Conservation (phyloP, 2,888 invertebrate species). For the Biston betularia region DNA sequence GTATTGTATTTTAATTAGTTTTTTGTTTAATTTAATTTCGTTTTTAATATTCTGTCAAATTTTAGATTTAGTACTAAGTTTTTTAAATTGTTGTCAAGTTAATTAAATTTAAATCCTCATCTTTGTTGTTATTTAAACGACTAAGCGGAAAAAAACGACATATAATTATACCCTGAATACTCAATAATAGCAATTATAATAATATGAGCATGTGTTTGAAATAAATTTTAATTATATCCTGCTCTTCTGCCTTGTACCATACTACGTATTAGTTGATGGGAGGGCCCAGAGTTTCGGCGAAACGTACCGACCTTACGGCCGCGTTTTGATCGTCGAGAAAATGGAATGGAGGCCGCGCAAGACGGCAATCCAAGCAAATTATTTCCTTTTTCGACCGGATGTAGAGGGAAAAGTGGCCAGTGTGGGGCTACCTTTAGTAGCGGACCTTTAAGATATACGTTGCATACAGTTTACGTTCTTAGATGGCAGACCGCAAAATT, state of each 20-base stretch:
- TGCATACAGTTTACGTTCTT: constrained; percentile 4
- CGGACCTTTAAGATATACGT: constrained; percentile 7
- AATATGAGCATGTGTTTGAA: no score
- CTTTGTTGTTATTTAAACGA: no score
- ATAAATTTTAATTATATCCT: no score
- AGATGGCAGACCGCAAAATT: background rate
- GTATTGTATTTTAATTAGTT: no score
- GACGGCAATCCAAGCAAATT: constrained; percentile 31
- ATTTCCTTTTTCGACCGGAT: constrained; percentile 23
- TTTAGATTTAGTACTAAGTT: no score
- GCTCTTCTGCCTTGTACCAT: constrained; percentile 47
- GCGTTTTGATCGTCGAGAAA: constrained; percentile 67
- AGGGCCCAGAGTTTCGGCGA: constrained; percentile 68
- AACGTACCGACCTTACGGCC: constrained; percentile 70
- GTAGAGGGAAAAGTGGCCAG: constrained; percentile 18
- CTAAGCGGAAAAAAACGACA: no score
- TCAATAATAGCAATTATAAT: no score
- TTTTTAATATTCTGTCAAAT: no score
- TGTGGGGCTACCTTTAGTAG: constrained; percentile 14
- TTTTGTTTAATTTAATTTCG: no score
- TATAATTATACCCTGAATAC: no score
- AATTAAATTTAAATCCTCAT: no score
- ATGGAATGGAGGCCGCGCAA: constrained; percentile 48
- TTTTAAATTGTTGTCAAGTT: no score
- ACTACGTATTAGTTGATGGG: constrained; percentile 76